These are phyloP conservation scores for Clarias laeviceps DNA, from an alignment of 2,797 vertebrate genomes.

Conservation along the genomic window DNA sequence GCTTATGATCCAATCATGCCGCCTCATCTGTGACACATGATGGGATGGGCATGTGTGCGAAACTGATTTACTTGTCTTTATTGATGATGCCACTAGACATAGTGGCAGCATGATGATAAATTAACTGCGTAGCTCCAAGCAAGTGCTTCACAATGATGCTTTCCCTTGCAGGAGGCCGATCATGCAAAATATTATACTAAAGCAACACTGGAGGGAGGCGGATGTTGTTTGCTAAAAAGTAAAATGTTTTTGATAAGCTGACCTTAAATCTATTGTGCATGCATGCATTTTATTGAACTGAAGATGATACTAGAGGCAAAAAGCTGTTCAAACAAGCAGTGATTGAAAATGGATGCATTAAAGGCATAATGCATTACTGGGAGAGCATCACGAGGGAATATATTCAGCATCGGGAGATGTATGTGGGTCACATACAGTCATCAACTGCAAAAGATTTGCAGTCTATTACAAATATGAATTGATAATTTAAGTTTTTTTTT, in stretches of 20 bases:
- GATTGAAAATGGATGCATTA: conserved; percentile 17
- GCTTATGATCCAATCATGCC: conserved; percentile 26
- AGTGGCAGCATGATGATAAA: conserved; percentile 28
- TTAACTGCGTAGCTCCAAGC: conserved; percentile 14
- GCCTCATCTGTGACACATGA: conserved; percentile 25
- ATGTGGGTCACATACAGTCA: conserved; percentile 20
- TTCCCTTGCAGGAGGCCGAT: background rate
- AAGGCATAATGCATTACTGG: conserved; percentile 26
- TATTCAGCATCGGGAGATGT: conserved; percentile 17
- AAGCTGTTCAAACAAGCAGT: conserved; percentile 27
- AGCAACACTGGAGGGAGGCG: background rate
- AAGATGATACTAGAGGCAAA: conserved; percentile 22
- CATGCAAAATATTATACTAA: background rate
- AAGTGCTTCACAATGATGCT: background rate
- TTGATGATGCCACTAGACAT: conserved; percentile 33
- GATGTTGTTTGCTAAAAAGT: background rate
- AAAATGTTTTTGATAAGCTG: conserved; percentile 8
- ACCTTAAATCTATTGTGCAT: conserved; percentile 16
- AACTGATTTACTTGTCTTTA: conserved; percentile 42
- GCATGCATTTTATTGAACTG: conserved; percentile 20
- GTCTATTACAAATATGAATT: conserved; percentile 19
- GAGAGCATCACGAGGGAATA: conserved; percentile 9
- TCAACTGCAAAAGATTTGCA: conserved; percentile 17
- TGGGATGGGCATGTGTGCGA: conserved; percentile 27
- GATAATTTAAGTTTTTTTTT: background rate